Evolutionary conservation across 2,888 invertebrate genomes (phyloP), one percentile per base, ranked within the genome.

Genomic region (Plebejus argus): DNA sequence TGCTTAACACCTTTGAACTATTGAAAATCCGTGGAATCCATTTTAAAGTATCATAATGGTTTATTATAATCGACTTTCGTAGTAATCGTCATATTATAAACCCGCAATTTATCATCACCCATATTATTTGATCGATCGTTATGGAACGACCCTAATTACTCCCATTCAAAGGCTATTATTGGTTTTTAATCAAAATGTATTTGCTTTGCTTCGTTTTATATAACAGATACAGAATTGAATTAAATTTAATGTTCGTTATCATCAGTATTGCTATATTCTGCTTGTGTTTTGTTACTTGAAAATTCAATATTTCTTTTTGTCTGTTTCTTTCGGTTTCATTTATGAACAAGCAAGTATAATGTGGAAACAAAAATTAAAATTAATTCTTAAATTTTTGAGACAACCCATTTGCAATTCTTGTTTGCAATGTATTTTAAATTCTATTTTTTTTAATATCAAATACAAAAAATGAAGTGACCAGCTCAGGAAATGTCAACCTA

Each of bases 181-280:
- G 72, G 72, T 72, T 72, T 72, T 72, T 45, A 72, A 72, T 72
- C 45, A 72, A 45, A 72, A 72, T 72, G 23, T 49, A 72, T 39
- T 45, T 72, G 49, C 66, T 66, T 66, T 66, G 66, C 66, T 28
- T 66, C 66, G 66, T 66, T 66, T 66, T 66, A 28, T 61, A 4
- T 66, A 33, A 66, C 66, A 28, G 66, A 33, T 66, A 66, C 66
- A 66, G 28, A 66, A 66, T 66, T 33, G 12, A 61, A 61, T 61
- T 61, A 5, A 28, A 66, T 66, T 66, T 66, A 66, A 66, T 66
- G 18, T 28, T 66, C 15, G 7, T 66, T n/a, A n/a, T 66, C 28
- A 33, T 33, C 66, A 66, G 66, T 66, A 15, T 66, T 15, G 15
- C 7, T 28, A n/a, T n/a, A n/a, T n/a, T n/a, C 1, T n/a, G 58